phyloP scores from a whole-genome alignment of 2,888 invertebrate genomes.

The Cynaeus angustus region DNA sequence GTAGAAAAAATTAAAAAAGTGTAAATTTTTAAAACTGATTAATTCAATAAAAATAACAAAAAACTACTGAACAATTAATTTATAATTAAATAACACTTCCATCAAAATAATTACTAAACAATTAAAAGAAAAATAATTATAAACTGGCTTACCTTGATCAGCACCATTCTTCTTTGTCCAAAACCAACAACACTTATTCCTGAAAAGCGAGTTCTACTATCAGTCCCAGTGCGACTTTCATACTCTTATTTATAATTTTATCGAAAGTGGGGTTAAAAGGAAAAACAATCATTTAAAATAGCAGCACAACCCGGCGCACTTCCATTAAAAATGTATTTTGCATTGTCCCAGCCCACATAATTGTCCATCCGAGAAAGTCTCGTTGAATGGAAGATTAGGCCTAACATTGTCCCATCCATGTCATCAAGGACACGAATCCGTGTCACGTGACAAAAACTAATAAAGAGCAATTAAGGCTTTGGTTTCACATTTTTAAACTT shows the following conservation, averaged over 20 bases:
- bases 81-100: background rate
- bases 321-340: conserved; percentile 44
- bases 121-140: background rate
- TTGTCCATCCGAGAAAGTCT: conserved; percentile 33
- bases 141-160: conserved; percentile 29
- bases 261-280: conserved; percentile 42
- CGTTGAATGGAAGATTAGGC: conserved; percentile 39
- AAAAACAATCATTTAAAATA: conserved; percentile 25
- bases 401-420: conserved; percentile 19
- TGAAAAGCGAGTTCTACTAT: conserved; percentile 39
- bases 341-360: conserved; percentile 38
- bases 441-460: conserved; percentile 21
- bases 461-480: background rate
- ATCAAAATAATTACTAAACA: conserved; percentile 4
- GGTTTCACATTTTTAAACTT: conserved; percentile 30
- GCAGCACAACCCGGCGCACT: background rate
- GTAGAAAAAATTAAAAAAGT: too few relatives aligned
- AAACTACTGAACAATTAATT: too few relatives aligned
- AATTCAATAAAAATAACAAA: too few relatives aligned
- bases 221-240: conserved; percentile 25
- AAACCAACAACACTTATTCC: conserved; percentile 11
- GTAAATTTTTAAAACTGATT: too few relatives aligned
- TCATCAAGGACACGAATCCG: conserved; percentile 32
- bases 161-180: conserved; percentile 28
- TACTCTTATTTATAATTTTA: conserved; percentile 42